Conservation (phyloP, 2,797 vertebrate species). For the Manis javanica region DNA sequence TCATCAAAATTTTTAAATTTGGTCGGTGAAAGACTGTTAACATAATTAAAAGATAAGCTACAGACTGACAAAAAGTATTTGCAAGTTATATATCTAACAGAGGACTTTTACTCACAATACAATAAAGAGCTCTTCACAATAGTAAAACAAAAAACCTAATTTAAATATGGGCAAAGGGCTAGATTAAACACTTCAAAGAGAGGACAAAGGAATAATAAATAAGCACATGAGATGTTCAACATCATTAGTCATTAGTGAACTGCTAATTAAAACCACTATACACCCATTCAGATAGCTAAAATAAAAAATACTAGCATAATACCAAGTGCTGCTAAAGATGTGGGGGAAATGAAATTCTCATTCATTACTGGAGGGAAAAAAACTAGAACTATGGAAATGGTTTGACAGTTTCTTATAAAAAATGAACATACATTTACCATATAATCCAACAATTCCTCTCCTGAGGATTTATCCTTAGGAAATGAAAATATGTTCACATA, state of each 20-base stretch:
- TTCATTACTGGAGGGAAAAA: background rate
- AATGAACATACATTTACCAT: background rate
- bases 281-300: background rate
- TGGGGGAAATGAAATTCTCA: background rate
- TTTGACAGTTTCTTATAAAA: constrained; percentile 12
- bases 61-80: background rate
- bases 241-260: background rate
- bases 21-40: background rate
- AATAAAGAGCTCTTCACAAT: background rate
- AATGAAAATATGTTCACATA: background rate
- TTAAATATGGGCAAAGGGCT: background rate
- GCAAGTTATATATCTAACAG: background rate
- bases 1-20: background rate
- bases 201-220: background rate
- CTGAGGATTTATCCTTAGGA: background rate
- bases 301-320: background rate
- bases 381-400: background rate
- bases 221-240: background rate
- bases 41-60: background rate
- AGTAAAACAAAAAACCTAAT: background rate
- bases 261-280: background rate
- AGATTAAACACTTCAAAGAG: background rate
- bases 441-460: background rate
- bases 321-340: background rate
- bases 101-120: background rate